Evolutionary conservation across 2,888 invertebrate species (phyloP).

Genomic region (Cabera pusaria): DNA sequence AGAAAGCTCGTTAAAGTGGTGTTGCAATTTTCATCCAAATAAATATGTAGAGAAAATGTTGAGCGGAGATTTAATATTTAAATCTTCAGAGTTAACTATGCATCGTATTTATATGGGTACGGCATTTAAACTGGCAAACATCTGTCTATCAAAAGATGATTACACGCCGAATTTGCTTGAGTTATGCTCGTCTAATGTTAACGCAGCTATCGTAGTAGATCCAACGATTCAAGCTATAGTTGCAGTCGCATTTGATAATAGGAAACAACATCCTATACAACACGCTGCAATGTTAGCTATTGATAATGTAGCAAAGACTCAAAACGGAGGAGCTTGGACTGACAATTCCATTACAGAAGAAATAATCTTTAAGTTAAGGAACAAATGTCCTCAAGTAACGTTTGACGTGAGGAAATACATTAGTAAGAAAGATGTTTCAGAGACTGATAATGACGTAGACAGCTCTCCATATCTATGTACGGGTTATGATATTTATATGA

Average conservation of each 20-base stretch:
- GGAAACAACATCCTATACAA: constrained; percentile 86
- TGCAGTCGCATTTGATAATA: constrained; percentile 85
- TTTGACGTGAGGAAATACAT: constrained; percentile 75
- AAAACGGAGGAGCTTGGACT: constrained; percentile 90
- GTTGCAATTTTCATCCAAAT: constrained; percentile 93
- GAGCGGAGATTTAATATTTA: constrained; percentile 85
- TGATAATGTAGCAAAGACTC: constrained; percentile 92
- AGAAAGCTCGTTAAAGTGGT: constrained; percentile 86
- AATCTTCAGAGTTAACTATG: constrained; percentile 65
- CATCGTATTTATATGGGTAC: constrained; percentile 85
- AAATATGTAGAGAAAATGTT: constrained; percentile 87
- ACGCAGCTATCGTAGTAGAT: constrained; percentile 87
- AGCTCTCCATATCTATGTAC: constrained; percentile 92
- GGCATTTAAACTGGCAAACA: constrained; percentile 80
- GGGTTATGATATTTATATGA: constrained; percentile 92
- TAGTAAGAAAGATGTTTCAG: constrained; percentile 53
- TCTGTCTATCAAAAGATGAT: constrained; percentile 35
- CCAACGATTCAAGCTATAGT: constrained; percentile 86
- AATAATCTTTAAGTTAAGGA: constrained; percentile 56
- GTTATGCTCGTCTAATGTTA: constrained; percentile 36
- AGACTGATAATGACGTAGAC: constrained; percentile 37
- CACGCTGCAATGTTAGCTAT: constrained; percentile 94
- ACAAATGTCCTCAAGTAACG: constrained; percentile 52
- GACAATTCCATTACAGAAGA: constrained; percentile 25
- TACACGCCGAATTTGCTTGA: constrained; percentile 25